Conservation (phyloP, 2,797 vertebrate species). For the Trematomus bernacchii region DNA sequence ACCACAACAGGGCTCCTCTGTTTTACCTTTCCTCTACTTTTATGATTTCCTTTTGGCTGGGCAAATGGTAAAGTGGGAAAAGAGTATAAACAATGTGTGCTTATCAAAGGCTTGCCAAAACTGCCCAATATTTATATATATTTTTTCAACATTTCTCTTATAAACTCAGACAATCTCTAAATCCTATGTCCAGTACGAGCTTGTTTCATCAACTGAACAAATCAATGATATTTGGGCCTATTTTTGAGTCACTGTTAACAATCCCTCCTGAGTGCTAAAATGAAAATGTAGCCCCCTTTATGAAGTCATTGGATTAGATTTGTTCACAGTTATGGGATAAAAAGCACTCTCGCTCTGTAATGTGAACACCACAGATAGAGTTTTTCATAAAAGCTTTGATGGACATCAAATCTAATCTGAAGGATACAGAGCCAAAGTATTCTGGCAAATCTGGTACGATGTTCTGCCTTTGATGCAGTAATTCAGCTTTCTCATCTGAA, state of each 20-base stretch:
- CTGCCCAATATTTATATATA: neutral
- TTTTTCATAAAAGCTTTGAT: conserved; percentile 80
- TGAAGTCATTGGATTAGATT: conserved; percentile 74
- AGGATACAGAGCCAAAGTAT: conserved; percentile 71
- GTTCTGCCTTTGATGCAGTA: conserved; percentile 71
- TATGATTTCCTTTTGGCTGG: conserved; percentile 49
- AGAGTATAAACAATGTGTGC: conserved; percentile 23
- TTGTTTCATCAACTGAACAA: conserved; percentile 43
- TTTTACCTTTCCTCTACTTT: conserved; percentile 62
- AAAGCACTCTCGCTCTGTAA: conserved; percentile 71
- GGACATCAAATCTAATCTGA: conserved; percentile 79
- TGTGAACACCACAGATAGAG: conserved; percentile 65
- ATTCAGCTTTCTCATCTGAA: conserved; percentile 71
- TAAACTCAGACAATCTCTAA: neutral
- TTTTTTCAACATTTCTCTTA: neutral
- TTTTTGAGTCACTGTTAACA: conserved; percentile 66
- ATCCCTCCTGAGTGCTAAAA: conserved; percentile 70
- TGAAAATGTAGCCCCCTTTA: conserved; percentile 71
- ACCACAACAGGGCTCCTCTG: conserved; percentile 57
- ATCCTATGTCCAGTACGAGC: conserved; percentile 18
- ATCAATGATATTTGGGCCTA: conserved; percentile 42
- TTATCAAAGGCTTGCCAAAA: conserved; percentile 20
- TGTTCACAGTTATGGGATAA: conserved; percentile 68
- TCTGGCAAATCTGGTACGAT: conserved; percentile 69
- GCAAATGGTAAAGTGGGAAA: conserved; percentile 24